Percentiles rank a stretch among this genome's conserved stretches.
Conservation (phyloP, 2,797 vertebrate genomes). For the Hippopotamyrus pictus region DNA sequence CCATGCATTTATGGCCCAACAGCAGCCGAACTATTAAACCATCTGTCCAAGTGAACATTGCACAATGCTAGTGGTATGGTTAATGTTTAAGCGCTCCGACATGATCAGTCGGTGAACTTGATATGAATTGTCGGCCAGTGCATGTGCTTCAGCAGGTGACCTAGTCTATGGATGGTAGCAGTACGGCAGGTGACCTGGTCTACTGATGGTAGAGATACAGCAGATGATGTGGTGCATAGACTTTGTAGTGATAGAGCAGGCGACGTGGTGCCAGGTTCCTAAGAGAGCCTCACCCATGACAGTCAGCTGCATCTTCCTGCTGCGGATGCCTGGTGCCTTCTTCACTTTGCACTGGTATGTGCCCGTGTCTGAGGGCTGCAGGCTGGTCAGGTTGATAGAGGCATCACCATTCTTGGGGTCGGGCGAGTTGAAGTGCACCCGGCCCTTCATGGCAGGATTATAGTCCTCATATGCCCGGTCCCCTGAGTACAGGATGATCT, state of each 20-base stretch:
- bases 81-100: neutral
- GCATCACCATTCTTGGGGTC: slow-evolving; percentile 81
- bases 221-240: neutral
- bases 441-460: slow-evolving; percentile 59
- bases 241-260: neutral
- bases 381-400: slow-evolving; percentile 73
- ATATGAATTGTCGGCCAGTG: neutral
- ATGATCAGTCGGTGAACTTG: neutral
- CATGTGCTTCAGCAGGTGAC: neutral
- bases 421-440: slow-evolving; percentile 75
- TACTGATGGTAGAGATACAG: neutral
- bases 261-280: neutral
- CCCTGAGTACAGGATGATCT: slow-evolving; percentile 82
- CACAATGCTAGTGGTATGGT: neutral
- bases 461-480: slow-evolving; percentile 75
- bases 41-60: neutral
- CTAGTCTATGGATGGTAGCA: neutral
- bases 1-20: neutral
- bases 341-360: slow-evolving; percentile 93
- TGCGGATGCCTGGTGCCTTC: slow-evolving; percentile 80
- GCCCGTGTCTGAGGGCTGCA: slow-evolving; percentile 75
- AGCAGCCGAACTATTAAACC: neutral
- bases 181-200: neutral
- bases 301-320: slow-evolving; percentile 73
- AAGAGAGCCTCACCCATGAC: slow-evolving; percentile 77